Base-by-base conservation (phyloP, 2,888 invertebrate genomes). In the Lochmaea capreae region DNA sequence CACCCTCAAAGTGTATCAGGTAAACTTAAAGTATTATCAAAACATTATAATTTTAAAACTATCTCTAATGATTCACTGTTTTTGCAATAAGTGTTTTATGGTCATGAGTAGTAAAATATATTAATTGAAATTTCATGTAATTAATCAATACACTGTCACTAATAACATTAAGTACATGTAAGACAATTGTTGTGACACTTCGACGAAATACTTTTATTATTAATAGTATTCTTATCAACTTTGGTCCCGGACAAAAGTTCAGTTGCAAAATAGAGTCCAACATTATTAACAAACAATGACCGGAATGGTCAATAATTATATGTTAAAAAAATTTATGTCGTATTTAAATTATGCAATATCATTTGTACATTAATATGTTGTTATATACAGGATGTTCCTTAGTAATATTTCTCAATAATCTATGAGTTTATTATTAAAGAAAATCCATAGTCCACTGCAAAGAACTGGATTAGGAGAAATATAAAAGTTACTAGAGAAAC, bases 81-180 rank as follows among this genome's bases (percentile, higher is more conserved):
- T 54, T 3, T 16, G 18, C 16, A 54, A 54, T 18, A 54, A 54
- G 9, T n/a, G 3, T 18, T 54, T 16, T 16, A 54, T 18, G 18
- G 18, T 54, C 16, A 18, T 54, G 18, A 18, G 2, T 18, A 3
- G 54, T 54, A 16, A 18, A 54, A 54, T 54, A 8, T 43, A 18
- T 18, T 42, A 62, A 66, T 66, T 54, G 66, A 54, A 54, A 66
- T 16, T 54, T 54, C 54, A 57, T 54, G 66, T 54, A 57, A 66
- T 66, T 54, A 66, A 66, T 66, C 54, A 57, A 54, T 33, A 39
- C 12, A 63, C 5, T 43, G 62, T 63, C 43, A 43, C 33, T 22
- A 43, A 16, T 43, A 63, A 63, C 18, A 16, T 10, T 16, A 33
- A 57, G 57, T 54, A 54, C 11, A 42, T 62, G 42, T 62, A 16